Percentiles rank a stretch among this genome's conserved stretches.
phyloP scores from a whole-genome alignment of 2,113 vertebrate species.

The Neotragus moschatus region DNA sequence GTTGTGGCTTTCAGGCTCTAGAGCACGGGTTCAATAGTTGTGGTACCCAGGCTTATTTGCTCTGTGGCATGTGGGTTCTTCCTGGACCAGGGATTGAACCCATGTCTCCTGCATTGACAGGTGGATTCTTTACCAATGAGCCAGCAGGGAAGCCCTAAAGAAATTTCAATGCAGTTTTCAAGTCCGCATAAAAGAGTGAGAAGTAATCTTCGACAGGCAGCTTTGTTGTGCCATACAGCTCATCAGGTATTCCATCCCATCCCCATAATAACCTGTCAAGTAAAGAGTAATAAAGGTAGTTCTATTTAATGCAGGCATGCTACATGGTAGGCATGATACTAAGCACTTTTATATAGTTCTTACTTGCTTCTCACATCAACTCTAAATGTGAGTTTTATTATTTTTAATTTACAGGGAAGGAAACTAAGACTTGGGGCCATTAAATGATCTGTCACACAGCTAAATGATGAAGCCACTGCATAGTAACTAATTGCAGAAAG shows the following conservation, averaged over 20 bases:
- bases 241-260: background rate
- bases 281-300: background rate
- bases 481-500: background rate
- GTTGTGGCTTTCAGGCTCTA: background rate
- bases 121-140: background rate
- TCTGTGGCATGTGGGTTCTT: background rate
- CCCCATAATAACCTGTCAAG: conserved; percentile 2
- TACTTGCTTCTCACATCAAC: background rate
- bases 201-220: background rate
- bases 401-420: conserved; percentile 48
- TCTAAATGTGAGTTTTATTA: conserved; percentile 21
- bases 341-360: conserved; percentile 20
- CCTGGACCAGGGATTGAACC: background rate
- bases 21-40: background rate
- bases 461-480: background rate
- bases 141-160: background rate
- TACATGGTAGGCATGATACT: background rate
- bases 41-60: background rate
- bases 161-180: background rate
- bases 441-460: background rate
- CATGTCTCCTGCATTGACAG: background rate
- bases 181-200: background rate
- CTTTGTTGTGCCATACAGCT: background rate
- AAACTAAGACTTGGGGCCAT: background rate
- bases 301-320: background rate